These are phyloP conservation scores for Tachypleus tridentatus DNA, from an alignment of 1,140 invertebrate genomes.

Conservation along the genomic window DNA sequence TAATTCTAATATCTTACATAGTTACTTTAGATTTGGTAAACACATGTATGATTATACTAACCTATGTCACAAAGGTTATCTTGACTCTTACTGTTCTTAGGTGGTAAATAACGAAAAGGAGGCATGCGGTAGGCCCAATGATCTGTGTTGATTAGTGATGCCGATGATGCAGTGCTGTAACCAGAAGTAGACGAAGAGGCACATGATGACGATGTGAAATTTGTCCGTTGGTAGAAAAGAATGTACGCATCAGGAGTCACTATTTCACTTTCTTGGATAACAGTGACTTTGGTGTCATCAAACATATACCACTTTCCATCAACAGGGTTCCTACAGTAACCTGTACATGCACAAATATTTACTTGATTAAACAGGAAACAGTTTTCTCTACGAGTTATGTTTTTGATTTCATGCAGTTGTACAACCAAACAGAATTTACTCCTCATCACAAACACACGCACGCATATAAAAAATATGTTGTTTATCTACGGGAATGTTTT, in stretches of 20 bases:
- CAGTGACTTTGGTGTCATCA: constrained; percentile 79
- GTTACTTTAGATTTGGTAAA: too few species aligned
- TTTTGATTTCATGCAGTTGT: not conserved
- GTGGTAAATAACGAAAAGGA: constrained; percentile 35
- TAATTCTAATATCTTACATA: too few species aligned
- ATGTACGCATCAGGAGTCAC: constrained; percentile 85
- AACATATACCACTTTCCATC: constrained; percentile 90
- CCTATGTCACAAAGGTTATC: constrained; percentile 22
- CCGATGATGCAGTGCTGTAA: constrained; percentile 38
- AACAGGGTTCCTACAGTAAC: constrained; percentile 86
- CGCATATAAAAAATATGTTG: too few species aligned
- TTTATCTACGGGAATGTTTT: not conserved
- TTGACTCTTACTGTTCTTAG: constrained; percentile 27
- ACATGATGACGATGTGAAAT: constrained; percentile 19
- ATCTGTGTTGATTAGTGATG: constrained; percentile 35
- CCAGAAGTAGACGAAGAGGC: constrained; percentile 23
- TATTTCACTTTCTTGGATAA: constrained; percentile 57
- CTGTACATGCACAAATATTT: constrained; percentile 41
- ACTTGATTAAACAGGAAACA: not conserved
- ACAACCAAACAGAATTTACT: too few species aligned
- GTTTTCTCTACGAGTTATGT: not conserved
- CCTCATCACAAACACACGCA: too few species aligned
- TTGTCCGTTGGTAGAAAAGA: constrained; percentile 72
- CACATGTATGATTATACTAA: constrained; percentile 1
- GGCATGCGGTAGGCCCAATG: constrained; percentile 68